Base-by-base conservation (phyloP, 2,113 vertebrate genomes). In the Gopherus flavomarginatus region DNA sequence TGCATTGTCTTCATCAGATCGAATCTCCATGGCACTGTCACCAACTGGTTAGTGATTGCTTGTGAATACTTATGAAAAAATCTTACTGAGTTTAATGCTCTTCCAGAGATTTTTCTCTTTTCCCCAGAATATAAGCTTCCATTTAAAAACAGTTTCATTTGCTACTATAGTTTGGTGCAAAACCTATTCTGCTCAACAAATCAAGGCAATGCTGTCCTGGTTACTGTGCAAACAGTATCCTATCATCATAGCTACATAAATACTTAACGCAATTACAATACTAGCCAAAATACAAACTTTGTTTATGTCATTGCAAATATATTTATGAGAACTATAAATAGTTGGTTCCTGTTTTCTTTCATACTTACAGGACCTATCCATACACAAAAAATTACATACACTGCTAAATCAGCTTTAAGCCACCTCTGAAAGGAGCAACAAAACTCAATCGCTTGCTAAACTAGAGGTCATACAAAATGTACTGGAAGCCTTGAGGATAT, bases 381-480 rank as follows among this genome's bases (percentile, higher is more conserved):
- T 29, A n/a, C 22, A 72, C 42, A 78, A 96, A 97, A 96, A 92
- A 84, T 95, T 90, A 92, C 56, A 56, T 53, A 80, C 83, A 86
- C 83, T 6, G 87, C 81, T 8, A 95, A 95, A 94, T 94, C 91
- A 94, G 21, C 75, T 96, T 92, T 92, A 87, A 93, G n/a, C 69
- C 72, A 44, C 78, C 84, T 93, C 14, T 49, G 8, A 56, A 87
- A 85, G 90, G 27, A 92, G 52, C 3, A 88, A 35, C 78, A 75
- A 59, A 96, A 79, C 5, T 81, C 83, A 87, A 11, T 65, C 77
- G 84, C 59, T 82, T 87, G 91, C 94, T 96, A 93, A 95, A 54
- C 75, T 94, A 97, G 84, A 97, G 54, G 54, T 90, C 92, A 91
- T 93, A 89, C 83, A 92, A 97, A 96, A 96, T 56, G 77, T 96